Base-by-base conservation (phyloP, 1,140 invertebrate species). In the Tetramorium simillimum region DNA sequence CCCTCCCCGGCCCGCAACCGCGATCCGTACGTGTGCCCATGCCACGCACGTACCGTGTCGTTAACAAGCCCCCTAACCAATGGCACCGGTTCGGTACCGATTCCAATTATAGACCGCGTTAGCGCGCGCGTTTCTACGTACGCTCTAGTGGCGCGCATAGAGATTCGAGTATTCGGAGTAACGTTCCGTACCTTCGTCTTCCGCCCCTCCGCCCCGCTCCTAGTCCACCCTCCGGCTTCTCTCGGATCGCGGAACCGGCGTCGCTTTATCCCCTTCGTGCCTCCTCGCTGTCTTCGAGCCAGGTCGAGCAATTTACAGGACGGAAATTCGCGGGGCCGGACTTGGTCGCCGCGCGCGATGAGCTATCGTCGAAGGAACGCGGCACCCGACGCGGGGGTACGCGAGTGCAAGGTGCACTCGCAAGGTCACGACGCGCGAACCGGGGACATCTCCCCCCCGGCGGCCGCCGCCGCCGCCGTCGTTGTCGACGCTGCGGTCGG, bases 11-110 rank as follows among this genome's bases (percentile, higher is more conserved):
- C 21, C 3, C 21, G 46, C 4, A 53, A 73, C 16, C 76, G 72
- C 33, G 46, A 65, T 80, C 81, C 77, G 86, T 60, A 82, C 76
- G 82, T 80, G 40, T 65, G 69, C 86, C 89, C 85, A 91, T 91
- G 87, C 90, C 84, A 72, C 84, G 89, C 90, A 91, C 90, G 90
- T 91, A 90, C 86, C 87, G 56, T 90, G 56, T 84, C 80, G 90
- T 80, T 91, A 91, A 91, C 90, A 90, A 91, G 89, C 82, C 73
- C 72, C 72, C 89, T 90, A 90, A 88, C 86, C 89, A 90, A 91
- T 90, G 81, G 86, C 89, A 91, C 90, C 84, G 85, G 89, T 91
- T 90, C 73, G n/a, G 77, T 76, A 88, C 82, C 90, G 84, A 90
- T 88, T 91, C 90, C 90, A 91, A 91, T 91, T 91, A 91, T 88